Percentiles rank a stretch among this genome's conserved stretches.
These are phyloP conservation scores for Leptopilina clavipes DNA, from an alignment of 1,140 invertebrate species.

Conservation along the genomic window DNA sequence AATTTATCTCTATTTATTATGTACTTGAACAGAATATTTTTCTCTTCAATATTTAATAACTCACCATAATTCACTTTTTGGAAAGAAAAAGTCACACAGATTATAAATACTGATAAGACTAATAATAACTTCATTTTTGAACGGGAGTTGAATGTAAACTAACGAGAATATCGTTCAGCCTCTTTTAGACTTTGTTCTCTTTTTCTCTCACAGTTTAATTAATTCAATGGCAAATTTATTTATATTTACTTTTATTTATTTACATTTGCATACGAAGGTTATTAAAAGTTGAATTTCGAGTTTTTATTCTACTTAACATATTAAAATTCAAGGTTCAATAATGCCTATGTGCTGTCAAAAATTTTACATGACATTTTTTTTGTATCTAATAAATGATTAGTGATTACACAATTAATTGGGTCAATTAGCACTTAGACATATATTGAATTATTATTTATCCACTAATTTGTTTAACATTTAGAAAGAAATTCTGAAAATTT, in stretches of 20 bases:
- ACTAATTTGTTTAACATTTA: too few species aligned
- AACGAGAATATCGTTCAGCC: background rate
- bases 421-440: too few species aligned
- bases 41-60: background rate
- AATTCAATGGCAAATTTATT: background rate
- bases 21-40: too few species aligned
- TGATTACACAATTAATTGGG: too few species aligned
- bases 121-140: constrained; percentile 14
- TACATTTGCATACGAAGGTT: background rate
- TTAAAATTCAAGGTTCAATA: constrained; percentile 1
- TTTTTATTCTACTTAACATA: background rate
- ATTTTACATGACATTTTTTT: too few species aligned
- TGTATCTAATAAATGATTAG: too few species aligned
- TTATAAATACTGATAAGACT: background rate
- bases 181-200: background rate
- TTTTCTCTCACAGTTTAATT: background rate
- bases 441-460: too few species aligned
- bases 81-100: background rate
- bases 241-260: background rate
- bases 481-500: too few species aligned
- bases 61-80: constrained; percentile 11
- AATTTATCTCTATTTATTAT: too few species aligned
- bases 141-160: background rate
- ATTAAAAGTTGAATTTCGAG: background rate
- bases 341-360: too few species aligned